Evolutionary conservation across 2,113 vertebrate species (phyloP).

Genomic region (Microcebus jonahi): DNA sequence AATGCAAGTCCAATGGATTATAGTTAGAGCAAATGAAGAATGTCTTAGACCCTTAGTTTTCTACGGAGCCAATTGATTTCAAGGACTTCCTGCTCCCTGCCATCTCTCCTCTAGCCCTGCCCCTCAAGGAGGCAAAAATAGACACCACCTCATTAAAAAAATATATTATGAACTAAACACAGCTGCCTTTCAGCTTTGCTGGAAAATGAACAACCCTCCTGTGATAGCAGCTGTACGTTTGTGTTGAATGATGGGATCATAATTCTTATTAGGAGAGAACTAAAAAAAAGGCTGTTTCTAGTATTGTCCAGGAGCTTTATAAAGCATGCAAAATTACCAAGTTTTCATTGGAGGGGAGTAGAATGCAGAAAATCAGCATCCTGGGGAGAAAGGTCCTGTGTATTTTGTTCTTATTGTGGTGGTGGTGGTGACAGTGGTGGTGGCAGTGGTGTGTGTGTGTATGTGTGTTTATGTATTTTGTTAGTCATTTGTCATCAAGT

Average conservation of each 20-base stretch:
- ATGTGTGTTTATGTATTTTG: not conserved
- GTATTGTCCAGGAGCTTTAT: not conserved
- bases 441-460: not conserved
- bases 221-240: conserved; percentile 36
- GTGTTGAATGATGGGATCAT: conserved; percentile 29
- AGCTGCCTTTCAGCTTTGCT: conserved; percentile 13
- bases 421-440: not conserved
- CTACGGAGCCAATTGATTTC: conserved; percentile 72
- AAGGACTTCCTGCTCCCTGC: conserved; percentile 34
- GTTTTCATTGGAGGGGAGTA: not conserved
- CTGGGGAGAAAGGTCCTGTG: not conserved
- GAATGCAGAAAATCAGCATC: not conserved
- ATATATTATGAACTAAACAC: not conserved
- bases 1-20: conserved; percentile 79
- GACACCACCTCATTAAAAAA: conserved; percentile 3
- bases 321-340: not conserved
- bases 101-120: not conserved
- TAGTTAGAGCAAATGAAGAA: conserved; percentile 77
- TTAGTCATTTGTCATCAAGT: conserved; percentile 66
- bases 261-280: conserved; percentile 45
- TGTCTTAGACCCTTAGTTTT: conserved; percentile 76
- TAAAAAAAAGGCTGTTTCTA: not conserved
- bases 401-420: not conserved
- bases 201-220: conserved; percentile 46
- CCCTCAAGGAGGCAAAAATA: conserved; percentile 42